Evolutionary conservation across 2,797 vertebrate species (phyloP).

Genomic region (Alectoris magna): DNA sequence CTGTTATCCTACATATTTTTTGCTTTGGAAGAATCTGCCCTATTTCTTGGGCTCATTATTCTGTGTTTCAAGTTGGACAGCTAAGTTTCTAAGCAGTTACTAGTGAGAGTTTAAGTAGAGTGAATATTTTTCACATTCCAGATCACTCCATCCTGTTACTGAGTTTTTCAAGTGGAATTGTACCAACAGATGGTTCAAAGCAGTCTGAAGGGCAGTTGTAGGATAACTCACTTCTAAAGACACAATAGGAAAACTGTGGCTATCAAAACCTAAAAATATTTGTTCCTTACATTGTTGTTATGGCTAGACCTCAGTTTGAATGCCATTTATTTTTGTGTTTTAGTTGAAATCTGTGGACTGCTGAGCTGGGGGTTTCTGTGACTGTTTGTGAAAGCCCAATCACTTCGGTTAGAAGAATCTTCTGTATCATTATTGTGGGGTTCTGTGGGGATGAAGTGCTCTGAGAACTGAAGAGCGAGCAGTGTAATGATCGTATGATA

Average conservation of each 20-base stretch:
- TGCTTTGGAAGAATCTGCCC: neutral
- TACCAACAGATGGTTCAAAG: neutral
- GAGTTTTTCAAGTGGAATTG: neutral
- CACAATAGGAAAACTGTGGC: neutral
- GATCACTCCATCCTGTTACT: neutral
- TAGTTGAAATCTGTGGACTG: neutral
- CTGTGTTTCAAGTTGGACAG: neutral
- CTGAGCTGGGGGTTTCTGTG: neutral
- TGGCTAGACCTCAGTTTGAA: neutral
- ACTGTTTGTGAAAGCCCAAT: neutral
- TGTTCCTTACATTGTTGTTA: neutral
- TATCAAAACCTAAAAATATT: neutral
- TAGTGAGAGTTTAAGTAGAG: neutral
- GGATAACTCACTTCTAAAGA: neutral
- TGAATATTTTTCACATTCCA: neutral
- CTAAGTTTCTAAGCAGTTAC: neutral
- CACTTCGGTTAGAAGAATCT: neutral
- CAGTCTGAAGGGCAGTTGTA: neutral
- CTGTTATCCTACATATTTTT: neutral
- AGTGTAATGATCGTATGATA: fast-evolving
- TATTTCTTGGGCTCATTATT: neutral
- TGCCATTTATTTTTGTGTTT: neutral
- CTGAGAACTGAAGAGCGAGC: neutral
- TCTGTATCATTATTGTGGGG: neutral
- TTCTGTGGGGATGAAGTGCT: neutral